phyloP scores from a whole-genome alignment of 2,888 invertebrate species.

The Volucella inflata region DNA sequence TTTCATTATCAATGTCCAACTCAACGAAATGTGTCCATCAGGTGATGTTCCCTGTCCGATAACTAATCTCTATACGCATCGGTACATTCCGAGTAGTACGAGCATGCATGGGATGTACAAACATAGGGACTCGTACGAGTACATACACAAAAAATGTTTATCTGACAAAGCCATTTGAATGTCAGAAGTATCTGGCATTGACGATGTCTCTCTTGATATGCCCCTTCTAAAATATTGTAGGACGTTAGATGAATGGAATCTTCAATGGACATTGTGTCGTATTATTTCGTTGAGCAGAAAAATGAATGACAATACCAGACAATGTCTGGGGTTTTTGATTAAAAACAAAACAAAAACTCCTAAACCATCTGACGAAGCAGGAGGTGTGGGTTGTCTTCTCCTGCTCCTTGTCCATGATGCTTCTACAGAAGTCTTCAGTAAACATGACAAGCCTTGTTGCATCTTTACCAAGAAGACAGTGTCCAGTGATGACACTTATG shows the following conservation, averaged over 20 bases:
- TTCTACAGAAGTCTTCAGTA: too few relatives aligned
- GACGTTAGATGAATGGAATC: neutral
- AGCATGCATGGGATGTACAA: neutral
- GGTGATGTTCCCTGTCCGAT: conserved; percentile 25
- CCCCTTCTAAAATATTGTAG: conserved; percentile 9
- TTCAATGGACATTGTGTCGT: conserved; percentile 22
- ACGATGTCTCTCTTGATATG: neutral
- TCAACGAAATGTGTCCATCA: conserved; percentile 57
- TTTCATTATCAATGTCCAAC: conserved; percentile 63
- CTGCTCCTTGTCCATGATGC: too few relatives aligned
- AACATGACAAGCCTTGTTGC: too few relatives aligned
- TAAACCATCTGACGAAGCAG: too few relatives aligned
- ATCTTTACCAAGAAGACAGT: too few relatives aligned
- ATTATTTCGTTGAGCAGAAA: conserved; percentile 1
- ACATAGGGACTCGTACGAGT: neutral
- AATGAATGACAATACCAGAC: too few relatives aligned
- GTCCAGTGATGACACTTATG: too few relatives aligned
- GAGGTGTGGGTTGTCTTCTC: too few relatives aligned
- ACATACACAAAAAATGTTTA: conserved; percentile 30
- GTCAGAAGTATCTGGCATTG: conserved; percentile 30
- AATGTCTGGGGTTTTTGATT: too few relatives aligned
- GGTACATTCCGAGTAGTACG: neutral
- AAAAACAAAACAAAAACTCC: too few relatives aligned
- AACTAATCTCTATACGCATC: conserved; percentile 34
- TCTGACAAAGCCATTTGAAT: conserved; percentile 35